Evolutionary conservation across 2,113 vertebrate species (phyloP), one percentile per base, ranked within the genome.

Genomic region (Trematomus loennbergii): DNA sequence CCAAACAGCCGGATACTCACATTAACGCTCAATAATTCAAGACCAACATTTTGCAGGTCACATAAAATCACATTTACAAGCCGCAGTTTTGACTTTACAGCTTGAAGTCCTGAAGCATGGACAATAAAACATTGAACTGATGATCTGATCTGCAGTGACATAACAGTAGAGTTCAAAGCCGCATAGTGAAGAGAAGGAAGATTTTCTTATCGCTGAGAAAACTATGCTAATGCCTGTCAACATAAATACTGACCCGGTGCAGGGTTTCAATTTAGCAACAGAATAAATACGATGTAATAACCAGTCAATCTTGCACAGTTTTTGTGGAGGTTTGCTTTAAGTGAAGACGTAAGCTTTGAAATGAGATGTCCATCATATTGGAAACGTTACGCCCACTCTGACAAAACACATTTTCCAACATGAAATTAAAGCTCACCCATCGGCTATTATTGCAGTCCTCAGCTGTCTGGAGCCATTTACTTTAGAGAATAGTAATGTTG

Each of bases 361-460:
- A 69, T 55, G 53, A 72, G 64, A 76, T 40, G 81, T 85, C 85
- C 57, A 33, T 87, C 87, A 78, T 13, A 43, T 18, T 68, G 59
- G 75, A 77, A 81, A 68, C 3, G 20, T 53, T 33, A 62, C 75
- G 36, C 84, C 81, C 58, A 79, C 68, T 73, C 81, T 82, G 81
- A 89, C 65, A 86, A 87, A 87, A 87, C 29, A 8, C 36, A 77
- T 86, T 82, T 72, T 64, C 61, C 66, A 76, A 63, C 79, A 62
- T 88, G 61, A 58, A 85, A 90, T 90, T 88, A 79, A 77, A 90
- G 79, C 46, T 60, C 52, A 36, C 74, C 36, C 61, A 66, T n/a
- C 12, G 12, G 61, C 69, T 72, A 36, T 86, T 74, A 64, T 72
- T 61, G 58, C 62, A 16, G 64, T 67, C 43, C 40, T 65, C 76